Evolutionary conservation across 2,888 invertebrate species (phyloP), one percentile per base, ranked within the genome.

Genomic region (Amphipoea oculea): DNA sequence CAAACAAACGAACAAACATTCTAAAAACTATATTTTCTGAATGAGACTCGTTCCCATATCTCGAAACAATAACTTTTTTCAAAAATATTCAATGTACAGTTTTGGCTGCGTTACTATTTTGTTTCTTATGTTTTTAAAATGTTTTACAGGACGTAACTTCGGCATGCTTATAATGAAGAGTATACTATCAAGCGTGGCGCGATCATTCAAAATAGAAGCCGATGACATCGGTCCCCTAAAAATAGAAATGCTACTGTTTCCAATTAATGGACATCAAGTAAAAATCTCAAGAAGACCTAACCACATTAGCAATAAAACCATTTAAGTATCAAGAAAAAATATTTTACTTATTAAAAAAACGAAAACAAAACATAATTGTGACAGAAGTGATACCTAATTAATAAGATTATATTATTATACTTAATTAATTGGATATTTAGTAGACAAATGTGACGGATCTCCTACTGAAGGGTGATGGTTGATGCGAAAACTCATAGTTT

Each of bases 101-200:
- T 57, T 57, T 9, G 9, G 23, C 57, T 23, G 57, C 23, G 9
- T 57, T 57, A 57, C 57, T 23, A 23, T 57, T 57, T 23, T 57
- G 23, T 57, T 57, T 29, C 29, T 6, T 6, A 23, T 57, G 2
- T 57, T 23, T 14, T 2, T 11, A 0, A 20, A 36, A 11, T 45
- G 11, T 67, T 36, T 86, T 81, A 73, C 92, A 96, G 96, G 96
- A n/a, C 93, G 96, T 7, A 95, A 95, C 85, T 96, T 95, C 74
- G 96, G 95, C 1, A 96, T 96, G 96, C 85, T 96, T 14, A 95
- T 95, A 77, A 95, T 95, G 90, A 96, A 96, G 81, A 95, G 94
- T 76, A 88, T 96, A 20, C 76, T 96, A 14, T 95, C 96, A 7
- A 93, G 91, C 11, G 90, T 96, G 48, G 73, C 95, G 23, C 91